phyloP scores from a whole-genome alignment of 1,140 invertebrate genomes.

The Drosophila triauraria region DNA sequence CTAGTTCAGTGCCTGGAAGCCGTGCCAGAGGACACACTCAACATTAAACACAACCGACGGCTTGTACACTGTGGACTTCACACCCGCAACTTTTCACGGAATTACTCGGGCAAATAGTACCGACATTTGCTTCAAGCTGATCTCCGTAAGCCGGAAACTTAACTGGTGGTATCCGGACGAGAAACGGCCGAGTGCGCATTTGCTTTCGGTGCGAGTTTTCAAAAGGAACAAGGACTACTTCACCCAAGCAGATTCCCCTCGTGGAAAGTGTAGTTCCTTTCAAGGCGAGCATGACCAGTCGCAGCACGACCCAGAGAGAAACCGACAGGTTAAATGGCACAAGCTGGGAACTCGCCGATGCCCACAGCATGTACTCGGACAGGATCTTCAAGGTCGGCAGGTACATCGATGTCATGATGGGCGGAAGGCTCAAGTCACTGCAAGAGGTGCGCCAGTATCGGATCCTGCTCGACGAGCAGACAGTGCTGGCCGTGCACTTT shows the following conservation, averaged over 20 bases:
- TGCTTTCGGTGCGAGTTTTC: constrained; percentile 46
- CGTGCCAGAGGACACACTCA: not conserved
- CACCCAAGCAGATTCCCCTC: not conserved
- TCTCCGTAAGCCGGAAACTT: constrained; percentile 21
- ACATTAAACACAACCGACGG: constrained; percentile 15
- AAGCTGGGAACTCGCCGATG: too few relatives aligned
- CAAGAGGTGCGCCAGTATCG: constrained; percentile 39
- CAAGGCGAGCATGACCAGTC: not conserved
- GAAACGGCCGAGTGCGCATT: constrained; percentile 21
- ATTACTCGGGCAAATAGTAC: not conserved
- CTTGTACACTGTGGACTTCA: constrained; percentile 27
- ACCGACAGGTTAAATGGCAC: too few relatives aligned
- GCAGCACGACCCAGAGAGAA: not conserved
- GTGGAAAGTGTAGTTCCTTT: not conserved
- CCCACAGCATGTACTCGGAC: too few relatives aligned
- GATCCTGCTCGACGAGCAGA: constrained; percentile 8
- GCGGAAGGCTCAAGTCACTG: not conserved
- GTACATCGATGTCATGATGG: not conserved
- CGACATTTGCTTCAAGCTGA: constrained; percentile 31
- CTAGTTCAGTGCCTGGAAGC: constrained; percentile 17
- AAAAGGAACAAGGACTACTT: not conserved
- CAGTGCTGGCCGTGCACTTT: constrained; percentile 49
- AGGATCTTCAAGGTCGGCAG: not conserved
- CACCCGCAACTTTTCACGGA: constrained; percentile 15
- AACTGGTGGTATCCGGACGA: constrained; percentile 66